Conservation (phyloP, 2,888 invertebrate species). For the Acrobasis repandana region DNA sequence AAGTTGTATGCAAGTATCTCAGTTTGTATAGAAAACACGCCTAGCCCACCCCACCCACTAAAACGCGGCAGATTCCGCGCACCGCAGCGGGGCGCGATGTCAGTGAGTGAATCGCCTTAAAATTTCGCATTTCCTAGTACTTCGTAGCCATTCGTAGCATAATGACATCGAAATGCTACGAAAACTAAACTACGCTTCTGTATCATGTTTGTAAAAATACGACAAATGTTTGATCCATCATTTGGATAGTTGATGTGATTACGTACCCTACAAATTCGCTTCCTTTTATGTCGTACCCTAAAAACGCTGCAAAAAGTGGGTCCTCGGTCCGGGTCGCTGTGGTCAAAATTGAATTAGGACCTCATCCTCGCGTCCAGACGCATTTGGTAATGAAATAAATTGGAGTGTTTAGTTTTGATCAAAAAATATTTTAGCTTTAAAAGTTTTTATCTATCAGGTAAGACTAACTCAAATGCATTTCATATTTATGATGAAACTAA, state of each 20-base stretch:
- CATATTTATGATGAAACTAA: too few relatives aligned
- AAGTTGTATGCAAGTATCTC: too few relatives aligned
- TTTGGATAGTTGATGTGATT: constrained; percentile 15
- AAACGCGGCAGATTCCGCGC: too few relatives aligned
- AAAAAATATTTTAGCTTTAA: neutral
- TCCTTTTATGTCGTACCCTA: constrained; percentile 19
- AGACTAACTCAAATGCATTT: too few relatives aligned
- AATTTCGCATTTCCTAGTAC: too few relatives aligned
- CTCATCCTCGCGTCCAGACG: constrained; percentile 19
- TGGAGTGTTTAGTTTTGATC: neutral
- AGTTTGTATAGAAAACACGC: too few relatives aligned
- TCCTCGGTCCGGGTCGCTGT: neutral
- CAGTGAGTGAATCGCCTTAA: too few relatives aligned
- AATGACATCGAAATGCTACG: too few relatives aligned
- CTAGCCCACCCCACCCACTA: too few relatives aligned
- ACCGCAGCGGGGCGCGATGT: too few relatives aligned
- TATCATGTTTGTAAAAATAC: neutral
- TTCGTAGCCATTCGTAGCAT: too few relatives aligned
- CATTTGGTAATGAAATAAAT: constrained; percentile 14
- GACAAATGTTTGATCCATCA: neutral
- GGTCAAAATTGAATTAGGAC: constrained; percentile 14
- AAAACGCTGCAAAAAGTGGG: constrained; percentile 15
- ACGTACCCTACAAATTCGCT: constrained; percentile 11
- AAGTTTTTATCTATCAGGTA: too few relatives aligned
- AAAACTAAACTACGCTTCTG: neutral